These are phyloP conservation scores for Wasmannia auropunctata DNA, from an alignment of 1,140 invertebrate species.

Conservation along the genomic window DNA sequence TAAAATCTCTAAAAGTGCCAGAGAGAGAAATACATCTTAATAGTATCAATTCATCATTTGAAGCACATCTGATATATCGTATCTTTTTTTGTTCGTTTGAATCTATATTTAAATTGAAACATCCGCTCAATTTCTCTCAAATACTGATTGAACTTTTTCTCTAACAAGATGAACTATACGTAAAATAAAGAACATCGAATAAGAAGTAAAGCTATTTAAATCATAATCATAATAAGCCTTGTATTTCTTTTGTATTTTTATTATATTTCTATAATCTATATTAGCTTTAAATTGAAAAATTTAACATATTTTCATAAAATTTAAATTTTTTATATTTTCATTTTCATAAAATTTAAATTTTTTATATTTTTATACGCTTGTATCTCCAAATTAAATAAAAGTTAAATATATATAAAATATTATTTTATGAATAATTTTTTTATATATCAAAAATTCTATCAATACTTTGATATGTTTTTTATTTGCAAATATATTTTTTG, in stretches of 20 bases:
- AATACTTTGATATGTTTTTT: not conserved
- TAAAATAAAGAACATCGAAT: not conserved
- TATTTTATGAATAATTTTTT: not conserved
- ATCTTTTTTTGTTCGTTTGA: no score
- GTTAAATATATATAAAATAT: slow-evolving; percentile 1
- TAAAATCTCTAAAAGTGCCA: no score
- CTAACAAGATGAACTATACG: no score
- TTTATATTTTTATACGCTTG: not conserved
- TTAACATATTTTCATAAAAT: not conserved
- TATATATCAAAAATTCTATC: not conserved
- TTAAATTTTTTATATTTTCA: no score
- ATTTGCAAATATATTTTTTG: not conserved
- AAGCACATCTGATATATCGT: no score
- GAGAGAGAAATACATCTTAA: no score
- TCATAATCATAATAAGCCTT: not conserved
- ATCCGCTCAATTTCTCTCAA: no score
- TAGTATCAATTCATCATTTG: no score
- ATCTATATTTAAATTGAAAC: no score
- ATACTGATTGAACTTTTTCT: no score
- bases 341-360: no score
- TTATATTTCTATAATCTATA: not conserved
- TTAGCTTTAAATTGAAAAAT: not conserved
- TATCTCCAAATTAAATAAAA: slow-evolving; percentile 1
- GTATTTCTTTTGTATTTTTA: not conserved
- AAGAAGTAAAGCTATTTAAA: not conserved